Conservation (phyloP, 2,113 vertebrate species). For the Odocoileus hemionus region DNA sequence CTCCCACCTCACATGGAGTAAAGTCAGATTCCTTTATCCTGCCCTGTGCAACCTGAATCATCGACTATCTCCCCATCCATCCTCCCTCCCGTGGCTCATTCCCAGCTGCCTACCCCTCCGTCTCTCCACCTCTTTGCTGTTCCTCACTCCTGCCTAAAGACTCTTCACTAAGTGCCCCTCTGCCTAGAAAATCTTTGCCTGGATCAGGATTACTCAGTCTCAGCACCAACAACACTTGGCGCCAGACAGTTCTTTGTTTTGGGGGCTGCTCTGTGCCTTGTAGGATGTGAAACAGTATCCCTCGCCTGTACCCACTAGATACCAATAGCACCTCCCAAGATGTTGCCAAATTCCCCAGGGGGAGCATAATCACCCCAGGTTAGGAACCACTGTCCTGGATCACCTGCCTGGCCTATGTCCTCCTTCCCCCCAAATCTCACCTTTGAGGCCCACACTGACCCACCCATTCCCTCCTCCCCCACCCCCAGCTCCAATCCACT, state of each 20-base stretch:
- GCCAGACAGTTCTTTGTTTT: background rate
- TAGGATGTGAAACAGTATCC: background rate
- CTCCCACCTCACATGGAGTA: background rate
- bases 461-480: background rate
- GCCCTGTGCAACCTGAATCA: background rate
- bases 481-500: background rate
- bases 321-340: background rate
- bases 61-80: background rate
- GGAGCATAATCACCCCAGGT: background rate
- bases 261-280: background rate
- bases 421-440: background rate
- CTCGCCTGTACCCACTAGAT: background rate
- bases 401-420: background rate
- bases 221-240: too few relatives aligned
- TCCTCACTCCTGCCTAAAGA: background rate
- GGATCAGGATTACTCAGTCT: background rate
- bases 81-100: background rate
- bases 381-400: background rate
- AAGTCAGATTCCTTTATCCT: background rate
- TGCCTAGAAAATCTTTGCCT: background rate
- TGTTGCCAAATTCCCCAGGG: background rate
- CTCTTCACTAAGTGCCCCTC: background rate
- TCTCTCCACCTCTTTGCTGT: background rate
- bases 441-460: background rate
- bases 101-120: background rate